phyloP scores from a whole-genome alignment of 1,140 invertebrate genomes.

The Bombus terrestris region DNA sequence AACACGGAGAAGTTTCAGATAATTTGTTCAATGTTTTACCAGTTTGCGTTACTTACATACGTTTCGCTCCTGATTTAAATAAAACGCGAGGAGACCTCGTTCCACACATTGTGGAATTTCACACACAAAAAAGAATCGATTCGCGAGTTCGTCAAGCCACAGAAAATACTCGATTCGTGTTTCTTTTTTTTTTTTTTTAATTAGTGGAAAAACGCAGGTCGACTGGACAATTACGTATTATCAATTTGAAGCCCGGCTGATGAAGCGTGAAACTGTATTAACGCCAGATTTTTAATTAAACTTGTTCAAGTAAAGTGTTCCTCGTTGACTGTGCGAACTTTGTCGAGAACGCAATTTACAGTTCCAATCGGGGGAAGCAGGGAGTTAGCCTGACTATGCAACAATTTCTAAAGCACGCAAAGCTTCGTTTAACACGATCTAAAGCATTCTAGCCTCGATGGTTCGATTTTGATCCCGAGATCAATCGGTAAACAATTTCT shows the following conservation, averaged over 20 bases:
- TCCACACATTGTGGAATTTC: not conserved
- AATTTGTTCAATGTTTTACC: too few relatives aligned
- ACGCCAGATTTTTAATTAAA: constrained; percentile 13
- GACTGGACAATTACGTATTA: not conserved
- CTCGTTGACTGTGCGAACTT: not conserved
- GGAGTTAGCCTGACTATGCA: not conserved
- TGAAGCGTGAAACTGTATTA: not conserved
- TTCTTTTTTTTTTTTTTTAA: not conserved
- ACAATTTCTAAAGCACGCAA: not conserved
- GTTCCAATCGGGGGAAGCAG: not conserved
- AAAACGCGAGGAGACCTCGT: too few relatives aligned
- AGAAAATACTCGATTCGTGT: not conserved
- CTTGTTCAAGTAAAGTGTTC: not conserved
- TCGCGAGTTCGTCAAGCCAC: constrained; percentile 6
- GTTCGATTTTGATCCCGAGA: not conserved
- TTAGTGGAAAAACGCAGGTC: not conserved
- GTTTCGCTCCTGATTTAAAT: too few relatives aligned
- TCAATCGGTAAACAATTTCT: not conserved
- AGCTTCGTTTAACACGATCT: not conserved
- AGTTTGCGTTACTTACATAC: too few relatives aligned
- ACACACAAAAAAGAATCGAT: too few relatives aligned
- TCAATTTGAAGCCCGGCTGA: not conserved
- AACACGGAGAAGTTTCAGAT: too few relatives aligned
- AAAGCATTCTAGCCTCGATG: not conserved
- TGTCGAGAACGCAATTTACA: not conserved